Evolutionary conservation across 2,888 invertebrate species (phyloP), one percentile per base, ranked within the genome.

Genomic region (Dynastes maya): DNA sequence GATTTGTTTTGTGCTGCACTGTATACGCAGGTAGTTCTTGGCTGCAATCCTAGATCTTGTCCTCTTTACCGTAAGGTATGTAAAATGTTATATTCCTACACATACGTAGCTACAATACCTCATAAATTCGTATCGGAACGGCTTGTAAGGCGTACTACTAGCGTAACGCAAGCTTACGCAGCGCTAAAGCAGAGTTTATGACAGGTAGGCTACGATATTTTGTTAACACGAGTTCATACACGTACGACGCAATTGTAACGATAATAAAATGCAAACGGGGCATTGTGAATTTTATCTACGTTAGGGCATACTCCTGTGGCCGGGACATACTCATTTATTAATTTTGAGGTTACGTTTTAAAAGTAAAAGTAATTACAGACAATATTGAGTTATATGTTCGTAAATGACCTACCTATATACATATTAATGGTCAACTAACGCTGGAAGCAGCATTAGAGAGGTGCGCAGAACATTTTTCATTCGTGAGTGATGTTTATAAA

Each of bases 101-200:
- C 51, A 51, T 27, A 68, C 13, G 51, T 27, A 29, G n/a, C 1
- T 9, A 74, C 72, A 74, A 74, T 74, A 74, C 45, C 40, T 74
- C 72, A 55, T 74, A 74, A 74, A 61, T 74, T 61, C 37, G 27
- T 61, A 45, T 45, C 72, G 72, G 61, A 74, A 74, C 45, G 61
- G 45, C 29, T 40, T 55, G 61, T 27, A 61, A 13, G 45, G 61
- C 45, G 27, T 51, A 65, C 40, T 40, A 40, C 40, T 65, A 51
- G 68, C 13, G 68, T 27, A 49, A 45, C 45, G 22, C 22, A 51
- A 68, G 29, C 27, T 53, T 68, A 68, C 51, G 51, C 51, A 68
- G 51, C 16, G 68, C 27, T 51, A 53, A 13, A 51, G 11, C 51
- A 32, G 51, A 53, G 6, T 68, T 68, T 68, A 68, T 51, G 49